phyloP scores from a whole-genome alignment of 35 echinoderm and acorn worm genomes.

The Eucidaris tribuloides region DNA sequence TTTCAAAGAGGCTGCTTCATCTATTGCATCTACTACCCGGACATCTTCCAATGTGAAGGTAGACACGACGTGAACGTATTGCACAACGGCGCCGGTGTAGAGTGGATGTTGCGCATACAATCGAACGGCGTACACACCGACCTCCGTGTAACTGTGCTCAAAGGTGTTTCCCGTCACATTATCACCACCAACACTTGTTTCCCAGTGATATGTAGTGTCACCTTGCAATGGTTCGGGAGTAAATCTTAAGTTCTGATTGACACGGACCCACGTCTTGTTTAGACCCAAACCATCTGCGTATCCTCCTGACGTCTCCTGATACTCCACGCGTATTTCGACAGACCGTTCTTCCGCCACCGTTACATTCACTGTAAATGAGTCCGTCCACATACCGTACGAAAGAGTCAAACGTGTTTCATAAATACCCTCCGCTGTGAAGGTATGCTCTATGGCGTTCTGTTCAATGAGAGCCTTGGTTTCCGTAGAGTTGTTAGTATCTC shows the following conservation, averaged over 20 bases:
- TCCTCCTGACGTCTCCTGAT: neutral
- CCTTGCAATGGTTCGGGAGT: neutral
- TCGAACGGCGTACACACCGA: slow-evolving; percentile 15
- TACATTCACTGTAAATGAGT: neutral
- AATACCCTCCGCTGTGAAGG: neutral
- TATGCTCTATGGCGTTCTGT: neutral
- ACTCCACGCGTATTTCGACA: neutral
- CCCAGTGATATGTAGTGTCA: neutral
- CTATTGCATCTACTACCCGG: neutral
- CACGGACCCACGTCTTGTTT: neutral
- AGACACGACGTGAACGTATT: neutral
- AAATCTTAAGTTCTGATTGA: neutral
- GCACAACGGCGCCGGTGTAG: neutral
- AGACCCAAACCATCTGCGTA: neutral
- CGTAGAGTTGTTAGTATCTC: neutral
- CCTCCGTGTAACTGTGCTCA: neutral
- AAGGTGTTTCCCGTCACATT: neutral
- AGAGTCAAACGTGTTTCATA: neutral
- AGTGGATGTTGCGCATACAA: neutral
- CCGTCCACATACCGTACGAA: neutral
- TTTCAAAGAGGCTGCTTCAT: neutral
- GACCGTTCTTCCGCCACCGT: neutral
- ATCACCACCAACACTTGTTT: slow-evolving; percentile 1
- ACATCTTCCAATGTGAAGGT: neutral
- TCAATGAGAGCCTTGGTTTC: neutral